Base-by-base conservation (phyloP, 2,888 invertebrate species). In the Tillus elongatus region DNA sequence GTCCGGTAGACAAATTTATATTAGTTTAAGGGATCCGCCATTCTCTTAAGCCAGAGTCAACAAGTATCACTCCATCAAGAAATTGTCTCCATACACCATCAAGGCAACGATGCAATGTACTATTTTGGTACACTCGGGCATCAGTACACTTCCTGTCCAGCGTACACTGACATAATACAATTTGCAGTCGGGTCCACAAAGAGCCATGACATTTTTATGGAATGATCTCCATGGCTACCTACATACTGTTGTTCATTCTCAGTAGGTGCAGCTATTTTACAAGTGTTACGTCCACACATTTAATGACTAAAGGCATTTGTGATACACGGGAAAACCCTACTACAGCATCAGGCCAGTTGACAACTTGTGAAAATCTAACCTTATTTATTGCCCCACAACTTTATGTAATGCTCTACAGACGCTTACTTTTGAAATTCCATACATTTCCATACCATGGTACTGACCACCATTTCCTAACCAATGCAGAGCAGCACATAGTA, bases 101-200 rank as follows among this genome's bases (percentile, higher is more conserved):
- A 24, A 24, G n/a, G n/a, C 24, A 24, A n/a, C 24, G 24, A 24
- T 24, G n/a, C 6, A 8, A n/a, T 24, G 6, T n/a, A 24, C n/a
- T 24, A 24, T 8, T 24, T 24, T 24, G 6, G 8, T n/a, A 24
- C 6, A n/a, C n/a, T 24, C 24, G 24, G n/a, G 24, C 24, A 24
- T 24, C 24, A n/a, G 6, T 24, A 24, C 24, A 24, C 24, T 24
- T 6, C n/a, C 24, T 24, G 24, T 6, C 24, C 24, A 24, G 8
- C 24, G 24, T 24, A n/a, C 24, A 24, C 24, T 24, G 8, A 24
- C 24, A n/a, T 8, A 24, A 24, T 24, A 24, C 24, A 24, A 24
- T 24, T 24, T 24, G 24, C 24, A 24, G 24, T 24, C 24, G n/a
- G 24, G 24, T 24, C 24, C 24, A n/a, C 24, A 24, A n/a, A 24